Conservation (phyloP, 2,888 invertebrate species). For the Podabrus alpinus region DNA sequence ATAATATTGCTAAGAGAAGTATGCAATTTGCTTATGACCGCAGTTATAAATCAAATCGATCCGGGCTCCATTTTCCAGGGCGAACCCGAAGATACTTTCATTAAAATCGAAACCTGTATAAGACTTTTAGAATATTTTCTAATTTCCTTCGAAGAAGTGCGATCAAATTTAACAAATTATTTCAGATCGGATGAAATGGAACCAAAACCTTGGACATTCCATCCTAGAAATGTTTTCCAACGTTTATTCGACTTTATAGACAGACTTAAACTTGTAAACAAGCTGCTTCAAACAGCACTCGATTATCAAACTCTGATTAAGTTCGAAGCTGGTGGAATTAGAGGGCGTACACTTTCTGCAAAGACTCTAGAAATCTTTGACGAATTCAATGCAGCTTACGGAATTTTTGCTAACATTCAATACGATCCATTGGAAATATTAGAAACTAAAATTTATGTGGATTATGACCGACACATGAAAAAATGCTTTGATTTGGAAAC, state of each 20-base stretch:
- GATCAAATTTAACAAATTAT: slow-evolving; percentile 53
- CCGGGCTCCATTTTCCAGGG: slow-evolving; percentile 83
- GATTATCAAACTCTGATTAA: slow-evolving; percentile 89
- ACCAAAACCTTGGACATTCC: slow-evolving; percentile 76
- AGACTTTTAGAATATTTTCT: slow-evolving; percentile 45
- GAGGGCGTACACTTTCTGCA: slow-evolving; percentile 48
- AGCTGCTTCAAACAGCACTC: slow-evolving; percentile 73
- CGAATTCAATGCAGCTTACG: slow-evolving; percentile 51
- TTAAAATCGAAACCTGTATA: slow-evolving; percentile 44
- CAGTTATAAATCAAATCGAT: slow-evolving; percentile 74
- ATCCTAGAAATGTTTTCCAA: slow-evolving; percentile 71
- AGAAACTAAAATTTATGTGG: slow-evolving; percentile 67
- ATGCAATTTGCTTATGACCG: slow-evolving; percentile 79
- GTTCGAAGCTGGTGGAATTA: slow-evolving; percentile 56
- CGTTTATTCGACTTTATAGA: slow-evolving; percentile 67
- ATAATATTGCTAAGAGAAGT: slow-evolving; percentile 77
- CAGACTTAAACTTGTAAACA: slow-evolving; percentile 67
- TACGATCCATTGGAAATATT: slow-evolving; percentile 80
- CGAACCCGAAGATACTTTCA: slow-evolving; percentile 60
- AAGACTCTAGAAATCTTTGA: slow-evolving; percentile 49
- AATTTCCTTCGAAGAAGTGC: slow-evolving; percentile 57
- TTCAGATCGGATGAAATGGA: slow-evolving; percentile 57
- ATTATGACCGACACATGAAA: slow-evolving; percentile 65
- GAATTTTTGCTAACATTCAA: slow-evolving; percentile 59
- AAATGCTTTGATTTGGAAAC: slow-evolving; percentile 75